These are phyloP conservation scores for Spatula versicolor DNA, from an alignment of 2,797 vertebrate genomes.

Conservation along the genomic window DNA sequence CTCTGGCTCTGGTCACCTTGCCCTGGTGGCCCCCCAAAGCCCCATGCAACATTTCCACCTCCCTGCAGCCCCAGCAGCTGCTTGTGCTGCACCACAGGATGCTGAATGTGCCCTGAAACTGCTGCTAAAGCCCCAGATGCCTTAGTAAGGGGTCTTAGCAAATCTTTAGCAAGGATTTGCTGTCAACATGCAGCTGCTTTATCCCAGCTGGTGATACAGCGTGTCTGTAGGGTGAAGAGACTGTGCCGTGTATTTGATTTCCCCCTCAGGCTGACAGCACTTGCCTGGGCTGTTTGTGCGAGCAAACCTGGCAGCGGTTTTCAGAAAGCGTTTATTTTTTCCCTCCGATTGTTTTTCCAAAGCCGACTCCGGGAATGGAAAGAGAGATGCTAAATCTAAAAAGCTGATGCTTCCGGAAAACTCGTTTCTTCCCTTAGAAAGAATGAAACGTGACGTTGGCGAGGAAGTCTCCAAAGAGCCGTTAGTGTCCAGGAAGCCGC, in stretches of 20 bases:
- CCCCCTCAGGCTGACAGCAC: not conserved
- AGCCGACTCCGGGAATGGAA: not conserved
- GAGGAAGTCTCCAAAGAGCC: slow-evolving; percentile 55
- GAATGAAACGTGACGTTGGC: slow-evolving; percentile 38
- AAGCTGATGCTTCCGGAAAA: slow-evolving; percentile 49
- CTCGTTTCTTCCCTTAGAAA: slow-evolving; percentile 27
- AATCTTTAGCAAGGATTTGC: not conserved
- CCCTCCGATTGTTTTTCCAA: slow-evolving; percentile 29
- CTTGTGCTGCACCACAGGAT: not conserved
- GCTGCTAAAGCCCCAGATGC: not conserved
- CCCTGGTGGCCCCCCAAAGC: not conserved
- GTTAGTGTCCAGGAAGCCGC: slow-evolving; percentile 39
- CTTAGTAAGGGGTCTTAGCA: not conserved
- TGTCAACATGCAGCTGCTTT: not conserved
- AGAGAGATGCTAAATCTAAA: slow-evolving; percentile 46
- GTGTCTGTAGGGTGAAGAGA: accelerated
- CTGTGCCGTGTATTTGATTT: not conserved
- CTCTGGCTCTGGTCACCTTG: not conserved
- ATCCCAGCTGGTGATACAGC: not conserved
- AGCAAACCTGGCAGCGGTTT: not conserved
- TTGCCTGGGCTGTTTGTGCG: not conserved
- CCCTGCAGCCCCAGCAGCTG: too few relatives aligned
- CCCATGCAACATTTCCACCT: too few relatives aligned
- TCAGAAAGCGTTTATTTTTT: not conserved
- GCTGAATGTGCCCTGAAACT: not conserved